These are phyloP conservation scores for Micropoecilia bifurca DNA, from an alignment of 2,797 vertebrate species.

Conservation along the genomic window DNA sequence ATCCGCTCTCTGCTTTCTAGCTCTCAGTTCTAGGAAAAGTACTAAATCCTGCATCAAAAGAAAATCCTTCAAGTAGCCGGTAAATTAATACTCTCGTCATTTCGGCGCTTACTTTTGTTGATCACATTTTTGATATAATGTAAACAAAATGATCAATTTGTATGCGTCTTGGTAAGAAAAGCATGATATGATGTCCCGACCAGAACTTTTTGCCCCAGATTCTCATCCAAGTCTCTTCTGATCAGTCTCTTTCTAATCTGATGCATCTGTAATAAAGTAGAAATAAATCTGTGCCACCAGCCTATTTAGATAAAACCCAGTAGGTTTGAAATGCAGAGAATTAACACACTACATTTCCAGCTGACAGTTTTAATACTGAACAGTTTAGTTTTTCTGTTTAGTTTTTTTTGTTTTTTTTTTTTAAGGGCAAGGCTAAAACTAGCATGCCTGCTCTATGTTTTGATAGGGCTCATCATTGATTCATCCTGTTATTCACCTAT, in stretches of 20 bases:
- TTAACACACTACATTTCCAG: not conserved
- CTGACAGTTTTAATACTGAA: not conserved
- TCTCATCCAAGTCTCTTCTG: not conserved
- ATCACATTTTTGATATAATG: not conserved
- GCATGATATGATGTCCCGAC: not conserved
- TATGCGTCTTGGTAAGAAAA: not conserved
- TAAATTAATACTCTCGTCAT: not conserved
- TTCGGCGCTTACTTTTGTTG: not conserved
- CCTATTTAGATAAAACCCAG: not conserved
- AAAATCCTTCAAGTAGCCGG: not conserved
- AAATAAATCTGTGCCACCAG: not conserved
- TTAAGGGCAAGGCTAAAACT: not conserved
- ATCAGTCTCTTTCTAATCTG: not conserved
- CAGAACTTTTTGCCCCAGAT: not conserved
- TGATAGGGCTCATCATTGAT: not conserved
- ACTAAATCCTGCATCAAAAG: slow-evolving; percentile 6
- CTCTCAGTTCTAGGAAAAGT: slow-evolving; percentile 14
- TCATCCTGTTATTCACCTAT: not conserved
- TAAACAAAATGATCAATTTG: not conserved
- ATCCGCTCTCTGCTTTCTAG: slow-evolving; percentile 34
- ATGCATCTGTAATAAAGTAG: not conserved
- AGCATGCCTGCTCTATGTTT: not conserved
- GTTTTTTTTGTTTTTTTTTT: too few relatives aligned
- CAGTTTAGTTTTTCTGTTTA: not conserved
- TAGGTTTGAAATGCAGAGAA: not conserved